Conservation (phyloP, 2,888 invertebrate genomes). For the Micropterix aruncella region DNA sequence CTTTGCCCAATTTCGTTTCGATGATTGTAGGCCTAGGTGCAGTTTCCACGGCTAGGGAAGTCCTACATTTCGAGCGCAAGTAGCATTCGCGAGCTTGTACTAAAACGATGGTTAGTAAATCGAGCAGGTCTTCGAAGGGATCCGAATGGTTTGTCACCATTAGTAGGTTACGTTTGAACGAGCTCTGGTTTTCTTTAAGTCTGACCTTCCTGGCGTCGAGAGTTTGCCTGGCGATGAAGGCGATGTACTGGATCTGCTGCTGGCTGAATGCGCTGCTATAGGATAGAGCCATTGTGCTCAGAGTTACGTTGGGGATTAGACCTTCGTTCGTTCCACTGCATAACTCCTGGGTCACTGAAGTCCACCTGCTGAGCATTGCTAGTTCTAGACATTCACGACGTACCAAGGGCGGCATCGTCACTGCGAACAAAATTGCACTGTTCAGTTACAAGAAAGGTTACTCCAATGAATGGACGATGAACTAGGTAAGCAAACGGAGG, state of each 20-base stretch:
- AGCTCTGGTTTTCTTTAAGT: not conserved
- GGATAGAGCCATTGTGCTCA: not conserved
- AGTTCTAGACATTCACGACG: not conserved
- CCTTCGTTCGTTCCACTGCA: not conserved
- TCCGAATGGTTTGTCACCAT: not conserved
- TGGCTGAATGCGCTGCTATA: not conserved
- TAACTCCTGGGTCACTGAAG: not conserved
- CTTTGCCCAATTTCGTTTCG: not conserved
- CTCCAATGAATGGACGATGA: too few relatives aligned
- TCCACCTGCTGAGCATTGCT: not conserved
- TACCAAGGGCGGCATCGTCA: not conserved
- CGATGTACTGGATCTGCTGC: not conserved
- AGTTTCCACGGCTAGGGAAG: not conserved
- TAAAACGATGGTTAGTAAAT: not conserved
- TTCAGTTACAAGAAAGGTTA: too few relatives aligned
- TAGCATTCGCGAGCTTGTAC: not conserved
- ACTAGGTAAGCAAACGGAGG: too few relatives aligned
- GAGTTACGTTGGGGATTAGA: not conserved
- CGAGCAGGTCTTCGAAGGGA: not conserved
- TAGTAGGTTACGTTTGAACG: not conserved
- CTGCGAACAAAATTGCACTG: not conserved
- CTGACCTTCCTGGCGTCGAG: not conserved
- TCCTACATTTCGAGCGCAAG: not conserved
- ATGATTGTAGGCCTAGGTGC: not conserved
- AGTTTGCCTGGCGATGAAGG: not conserved